These are phyloP conservation scores for Capromys pilorides DNA, from an alignment of 2,797 vertebrate species.

Conservation along the genomic window DNA sequence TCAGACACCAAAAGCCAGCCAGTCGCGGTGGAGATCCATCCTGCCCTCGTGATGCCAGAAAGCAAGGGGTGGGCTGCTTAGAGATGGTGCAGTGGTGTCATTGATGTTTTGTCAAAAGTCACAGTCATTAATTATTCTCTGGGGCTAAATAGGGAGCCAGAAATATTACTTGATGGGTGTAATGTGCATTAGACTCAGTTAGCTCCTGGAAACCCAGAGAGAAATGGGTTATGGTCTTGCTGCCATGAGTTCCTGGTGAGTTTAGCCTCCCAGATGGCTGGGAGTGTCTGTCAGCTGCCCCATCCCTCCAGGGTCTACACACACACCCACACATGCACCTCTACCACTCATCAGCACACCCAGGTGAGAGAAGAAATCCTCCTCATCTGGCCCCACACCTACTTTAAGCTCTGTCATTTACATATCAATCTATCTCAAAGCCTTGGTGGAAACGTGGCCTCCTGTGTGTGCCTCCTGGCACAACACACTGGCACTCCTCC, in stretches of 20 bases:
- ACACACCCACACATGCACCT: not conserved
- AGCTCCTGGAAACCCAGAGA: not conserved
- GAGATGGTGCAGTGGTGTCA: not conserved
- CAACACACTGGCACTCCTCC: not conserved
- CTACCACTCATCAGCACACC: too few species aligned
- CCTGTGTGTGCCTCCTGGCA: too few species aligned
- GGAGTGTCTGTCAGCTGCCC: not conserved
- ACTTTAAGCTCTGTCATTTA: not conserved
- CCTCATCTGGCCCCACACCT: too few species aligned
- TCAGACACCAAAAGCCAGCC: too few species aligned
- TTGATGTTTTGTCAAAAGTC: not conserved
- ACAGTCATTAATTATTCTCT: not conserved
- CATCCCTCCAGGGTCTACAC: not conserved
- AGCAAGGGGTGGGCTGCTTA: not conserved
- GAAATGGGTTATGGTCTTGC: not conserved
- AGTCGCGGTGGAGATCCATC: accelerated
- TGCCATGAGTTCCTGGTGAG: too few species aligned
- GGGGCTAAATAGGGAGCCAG: not conserved
- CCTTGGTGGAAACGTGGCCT: not conserved
- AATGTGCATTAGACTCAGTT: not conserved
- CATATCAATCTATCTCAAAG: not conserved
- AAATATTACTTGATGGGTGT: not conserved
- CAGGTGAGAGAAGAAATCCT: not conserved
- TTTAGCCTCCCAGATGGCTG: not conserved
- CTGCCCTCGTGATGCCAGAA: too few species aligned